Base-by-base conservation (phyloP, 2,797 vertebrate genomes). In the Coccyzus lansbergi region DNA sequence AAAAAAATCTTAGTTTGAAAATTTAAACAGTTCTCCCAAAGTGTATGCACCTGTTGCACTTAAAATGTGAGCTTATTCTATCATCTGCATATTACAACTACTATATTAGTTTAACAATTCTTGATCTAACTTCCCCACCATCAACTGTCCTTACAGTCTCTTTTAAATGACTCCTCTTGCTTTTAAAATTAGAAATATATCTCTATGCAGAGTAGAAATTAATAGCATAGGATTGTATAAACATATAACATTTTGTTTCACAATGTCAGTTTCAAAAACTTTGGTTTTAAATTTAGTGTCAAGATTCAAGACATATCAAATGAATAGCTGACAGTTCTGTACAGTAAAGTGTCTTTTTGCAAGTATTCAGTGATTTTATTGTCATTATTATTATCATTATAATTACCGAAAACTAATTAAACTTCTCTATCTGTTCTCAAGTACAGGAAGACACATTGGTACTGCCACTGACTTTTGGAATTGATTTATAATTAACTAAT, bases 151-250 rank as follows among this genome's bases (percentile, higher is more conserved):
- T 62, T 85, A 75, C 20, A 67, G 15, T 18, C n/a, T 72, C 34
- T 58, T 88, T 79, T 26, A 90, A 78, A 81, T 51, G 8, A 55
- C 11, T 19, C 9, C 52, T 64, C 40, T 75, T 36, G 9, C 10
- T 88, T 83, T 90, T 79, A 92, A 64, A 83, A 83, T 48, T n/a
- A 80, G 33, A 81, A 94, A 75, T 15, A 15, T 12, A n/a, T 64
- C 21, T 51, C 46, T n/a, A 40, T 26, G 29, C 21, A 24, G 8
- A 88, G 21, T 28, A 75, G 46, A 91, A 93, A 81, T 86, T 28
- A 71, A n/a, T 68, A 86, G 55, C 38, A 56, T 10, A 59, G 33
- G 19, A 63, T 20, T 8, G 83, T 7, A 78, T 31, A 77, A 95
- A 68, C 21, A 42, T 25, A 10, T 4, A 62, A 34, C 9, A 16